phyloP scores from a whole-genome alignment of 2,113 vertebrate genomes.

The Morone saxatilis region DNA sequence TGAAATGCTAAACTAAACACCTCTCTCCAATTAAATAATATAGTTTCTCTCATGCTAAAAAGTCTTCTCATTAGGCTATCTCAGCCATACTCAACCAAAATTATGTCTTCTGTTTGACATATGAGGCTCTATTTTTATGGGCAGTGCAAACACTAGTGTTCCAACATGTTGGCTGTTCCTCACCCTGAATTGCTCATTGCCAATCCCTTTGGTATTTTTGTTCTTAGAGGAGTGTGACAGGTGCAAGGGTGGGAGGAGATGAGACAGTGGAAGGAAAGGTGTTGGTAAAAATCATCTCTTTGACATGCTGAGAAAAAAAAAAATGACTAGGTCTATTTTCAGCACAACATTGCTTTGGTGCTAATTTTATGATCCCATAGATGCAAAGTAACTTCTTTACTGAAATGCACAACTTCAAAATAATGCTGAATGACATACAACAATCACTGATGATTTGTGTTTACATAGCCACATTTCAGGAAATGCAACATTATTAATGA shows the following conservation, averaged over 20 bases:
- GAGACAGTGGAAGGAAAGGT: conserved; percentile 21
- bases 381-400: not conserved
- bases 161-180: not conserved
- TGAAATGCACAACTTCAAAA: not conserved
- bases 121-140: not conserved
- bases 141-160: conserved; percentile 4
- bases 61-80: not conserved
- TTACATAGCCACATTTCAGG: not conserved
- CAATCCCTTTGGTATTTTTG: conserved; percentile 11
- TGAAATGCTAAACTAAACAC: not conserved
- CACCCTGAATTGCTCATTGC: conserved; percentile 22
- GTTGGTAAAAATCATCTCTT: conserved; percentile 16
- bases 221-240: not conserved
- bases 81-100: not conserved
- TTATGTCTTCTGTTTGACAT: not conserved
- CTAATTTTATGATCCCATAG: not conserved
- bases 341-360: not conserved
- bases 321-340: conserved; percentile 6
- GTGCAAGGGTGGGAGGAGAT: conserved; percentile 26
- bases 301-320: not conserved
- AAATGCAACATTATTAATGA: not conserved
- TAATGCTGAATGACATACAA: not conserved
- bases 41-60: not conserved
- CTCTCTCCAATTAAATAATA: not conserved
- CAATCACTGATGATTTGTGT: not conserved